Evolutionary conservation across 2,113 vertebrate genomes (phyloP).

Genomic region (Platysternon megacephalum): DNA sequence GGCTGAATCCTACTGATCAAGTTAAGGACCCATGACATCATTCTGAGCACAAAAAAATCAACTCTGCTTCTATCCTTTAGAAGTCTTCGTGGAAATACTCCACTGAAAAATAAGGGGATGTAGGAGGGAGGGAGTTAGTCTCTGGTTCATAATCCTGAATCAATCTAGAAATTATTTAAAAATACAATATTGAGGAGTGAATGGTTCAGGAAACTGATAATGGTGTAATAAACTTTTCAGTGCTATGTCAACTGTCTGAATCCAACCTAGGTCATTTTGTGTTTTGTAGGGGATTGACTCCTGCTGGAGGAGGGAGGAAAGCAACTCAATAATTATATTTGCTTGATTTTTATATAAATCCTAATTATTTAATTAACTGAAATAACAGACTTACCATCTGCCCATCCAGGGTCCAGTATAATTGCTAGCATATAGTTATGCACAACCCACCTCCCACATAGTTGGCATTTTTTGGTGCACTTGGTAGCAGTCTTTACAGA

Average conservation of each 20-base stretch:
- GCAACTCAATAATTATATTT: background rate
- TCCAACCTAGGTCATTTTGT: background rate
- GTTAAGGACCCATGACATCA: background rate
- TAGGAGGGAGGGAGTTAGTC: background rate
- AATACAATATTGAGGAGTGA: background rate
- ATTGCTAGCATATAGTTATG: background rate
- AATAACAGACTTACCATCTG: background rate
- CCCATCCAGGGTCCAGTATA: background rate
- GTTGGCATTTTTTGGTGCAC: background rate
- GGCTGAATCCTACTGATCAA: too few species aligned
- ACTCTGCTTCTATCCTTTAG: background rate
- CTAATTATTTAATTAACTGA: background rate
- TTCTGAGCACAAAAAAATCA: background rate
- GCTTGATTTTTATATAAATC: background rate
- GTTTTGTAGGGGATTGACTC: background rate
- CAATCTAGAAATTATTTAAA: background rate
- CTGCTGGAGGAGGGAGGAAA: background rate
- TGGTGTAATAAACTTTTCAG: background rate
- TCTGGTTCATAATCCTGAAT: background rate
- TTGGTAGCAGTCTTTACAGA: background rate
- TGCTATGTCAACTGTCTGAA: background rate
- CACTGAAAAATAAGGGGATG: background rate
- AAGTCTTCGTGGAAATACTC: background rate
- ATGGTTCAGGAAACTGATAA: background rate
- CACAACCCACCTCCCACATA: background rate